A percentile compares a stretch with the other conserved stretches of the same genome.
These are phyloP conservation scores for Eulacestoma nigropectus DNA, from an alignment of 2,113 vertebrate species.

Conservation along the genomic window DNA sequence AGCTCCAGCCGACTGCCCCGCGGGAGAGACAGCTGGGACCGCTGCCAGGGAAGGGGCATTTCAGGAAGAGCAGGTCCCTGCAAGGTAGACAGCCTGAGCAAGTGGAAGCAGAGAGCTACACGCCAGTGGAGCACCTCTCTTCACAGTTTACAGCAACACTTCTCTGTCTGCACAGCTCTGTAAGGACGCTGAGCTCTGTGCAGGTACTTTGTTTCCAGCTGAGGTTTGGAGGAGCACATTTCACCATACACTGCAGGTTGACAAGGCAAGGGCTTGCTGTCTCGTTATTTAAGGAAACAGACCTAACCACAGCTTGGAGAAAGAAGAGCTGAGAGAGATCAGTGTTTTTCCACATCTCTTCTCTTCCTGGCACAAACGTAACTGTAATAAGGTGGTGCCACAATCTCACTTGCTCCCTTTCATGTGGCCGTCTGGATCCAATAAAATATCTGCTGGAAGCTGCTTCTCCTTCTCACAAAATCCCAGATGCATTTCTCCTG, in stretches of 20 bases:
- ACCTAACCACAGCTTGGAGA: background rate
- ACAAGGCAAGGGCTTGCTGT: background rate
- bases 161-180: slow-evolving; percentile 43
- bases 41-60: slow-evolving; percentile 23
- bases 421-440: background rate
- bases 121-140: background rate
- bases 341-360: slow-evolving; percentile 3
- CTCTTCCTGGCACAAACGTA: background rate
- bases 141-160: slow-evolving; percentile 34
- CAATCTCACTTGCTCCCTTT: background rate
- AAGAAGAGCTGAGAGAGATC: slow-evolving; percentile 4
- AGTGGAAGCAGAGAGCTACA: background rate
- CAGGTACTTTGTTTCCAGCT: slow-evolving; percentile 3
- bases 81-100: slow-evolving; percentile 23
- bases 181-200: background rate
- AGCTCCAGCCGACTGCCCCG: background rate
- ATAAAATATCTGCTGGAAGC: slow-evolving; percentile 10
- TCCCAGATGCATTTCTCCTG: background rate
- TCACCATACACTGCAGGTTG: background rate
- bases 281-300: background rate
- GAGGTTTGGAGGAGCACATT: background rate
- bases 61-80: slow-evolving; percentile 42
- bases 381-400: background rate
- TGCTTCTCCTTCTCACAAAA: slow-evolving; percentile 21
- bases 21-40: slow-evolving; percentile 29